Conservation (phyloP, 1,140 invertebrate genomes). For the Rhyzopertha dominica region DNA sequence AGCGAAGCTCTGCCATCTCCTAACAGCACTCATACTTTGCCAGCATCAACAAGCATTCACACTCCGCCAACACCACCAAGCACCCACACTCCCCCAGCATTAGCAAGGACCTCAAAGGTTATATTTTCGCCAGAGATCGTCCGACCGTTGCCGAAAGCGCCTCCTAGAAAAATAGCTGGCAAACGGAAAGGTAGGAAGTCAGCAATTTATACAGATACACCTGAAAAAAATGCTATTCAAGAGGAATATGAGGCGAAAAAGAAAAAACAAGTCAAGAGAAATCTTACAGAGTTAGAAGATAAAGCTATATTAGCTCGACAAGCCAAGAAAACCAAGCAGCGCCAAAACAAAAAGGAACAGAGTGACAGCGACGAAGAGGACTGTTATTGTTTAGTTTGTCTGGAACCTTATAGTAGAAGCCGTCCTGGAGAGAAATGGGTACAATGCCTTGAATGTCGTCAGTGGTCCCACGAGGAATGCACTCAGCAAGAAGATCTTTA, state of each 20-base stretch:
- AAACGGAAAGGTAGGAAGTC: slow-evolving; percentile 33
- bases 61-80: no score
- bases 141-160: slow-evolving; percentile 20
- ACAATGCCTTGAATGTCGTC: slow-evolving; percentile 23
- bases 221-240: slow-evolving; percentile 25
- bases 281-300: slow-evolving; percentile 12
- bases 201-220: slow-evolving; percentile 32
- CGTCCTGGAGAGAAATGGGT: slow-evolving; percentile 22
- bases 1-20: no score
- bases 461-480: slow-evolving; percentile 29
- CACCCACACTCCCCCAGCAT: no score
- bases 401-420: slow-evolving; percentile 19
- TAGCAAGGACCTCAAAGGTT: no score
- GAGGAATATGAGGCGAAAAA: slow-evolving; percentile 11
- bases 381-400: slow-evolving; percentile 22
- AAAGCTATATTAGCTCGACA: slow-evolving; percentile 16
- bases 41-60: no score
- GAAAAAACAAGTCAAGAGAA: slow-evolving; percentile 12
- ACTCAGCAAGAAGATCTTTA: slow-evolving; percentile 6
- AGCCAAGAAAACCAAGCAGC: slow-evolving; percentile 16
- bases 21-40: no score
- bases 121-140: slow-evolving; percentile 19
- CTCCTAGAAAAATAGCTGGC: slow-evolving; percentile 22
- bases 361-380: slow-evolving; percentile 21
- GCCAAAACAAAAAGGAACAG: slow-evolving; percentile 10